Evolutionary conservation across 2,888 invertebrate species (phyloP), one percentile per base, ranked within the genome.

Genomic region (Tachina lurida): DNA sequence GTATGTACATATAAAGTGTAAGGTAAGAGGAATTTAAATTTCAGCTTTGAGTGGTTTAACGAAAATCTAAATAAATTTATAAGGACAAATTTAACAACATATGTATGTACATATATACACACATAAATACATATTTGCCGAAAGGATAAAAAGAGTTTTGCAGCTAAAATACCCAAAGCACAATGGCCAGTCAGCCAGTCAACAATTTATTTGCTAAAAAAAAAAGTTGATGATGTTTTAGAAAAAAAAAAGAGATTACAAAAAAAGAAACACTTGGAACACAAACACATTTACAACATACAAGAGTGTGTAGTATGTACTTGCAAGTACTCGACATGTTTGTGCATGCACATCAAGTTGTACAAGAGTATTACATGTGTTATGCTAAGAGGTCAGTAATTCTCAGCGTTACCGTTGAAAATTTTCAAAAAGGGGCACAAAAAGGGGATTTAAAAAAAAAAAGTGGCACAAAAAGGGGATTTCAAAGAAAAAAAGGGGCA

Each of bases 291-390:
- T 31, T 31, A 31, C 7, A 31, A 31, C 54, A 76, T 45, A 63
- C 43, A 39, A n/a, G n/a, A 15, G 31, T 31, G 31, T 31, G 31
- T 31, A 22, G 4, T 7, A 7, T 7, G 31, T 31, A 31, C 31
- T 31, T 31, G 31, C 31, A 31, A 7, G 31, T 31, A 31, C 31
- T 31, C 31, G 31, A 31, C 31, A 31, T 31, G 31, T 31, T 31
- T 31, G n/a, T 52, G 52, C 15, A 52, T 52, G 9, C n/a, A 52
- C 43, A 17, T 22, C 22, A 47, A 45, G 12, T 45, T 45, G 9
- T 15, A 22, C 47, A 79, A 78, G 31, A 68, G 47, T 70, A 71
- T 78, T 68, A 79, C 79, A 84, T 49, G 47, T 70, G 70, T 79
- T 49, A 70, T 75, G n/a, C 17, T 43, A 43, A 79, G 58, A 79